These are phyloP conservation scores for Chirona hameri DNA, from an alignment of 2,888 invertebrate genomes.

Conservation along the genomic window DNA sequence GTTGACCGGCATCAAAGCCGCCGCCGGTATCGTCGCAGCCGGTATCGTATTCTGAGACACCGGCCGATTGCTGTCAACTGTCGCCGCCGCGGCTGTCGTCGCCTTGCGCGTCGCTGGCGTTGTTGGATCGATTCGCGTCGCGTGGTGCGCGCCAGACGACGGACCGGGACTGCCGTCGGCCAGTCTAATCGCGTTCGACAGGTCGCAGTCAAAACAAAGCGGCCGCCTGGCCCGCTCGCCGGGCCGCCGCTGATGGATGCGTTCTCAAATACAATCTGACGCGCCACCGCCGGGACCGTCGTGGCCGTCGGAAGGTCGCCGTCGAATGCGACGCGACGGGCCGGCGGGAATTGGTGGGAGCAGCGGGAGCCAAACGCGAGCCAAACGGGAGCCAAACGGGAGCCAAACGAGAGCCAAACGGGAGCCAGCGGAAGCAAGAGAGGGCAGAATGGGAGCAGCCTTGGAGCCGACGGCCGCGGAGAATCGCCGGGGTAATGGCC, in stretches of 20 bases:
- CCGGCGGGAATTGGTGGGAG: not conserved
- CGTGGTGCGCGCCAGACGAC: not conserved
- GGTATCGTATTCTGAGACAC: not conserved
- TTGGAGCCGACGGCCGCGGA: too few species aligned
- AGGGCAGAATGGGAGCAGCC: too few species aligned
- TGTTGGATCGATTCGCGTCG: constrained; percentile 2
- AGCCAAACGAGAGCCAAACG: too few species aligned
- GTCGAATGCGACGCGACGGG: not conserved
- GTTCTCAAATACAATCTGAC: constrained; percentile 25
- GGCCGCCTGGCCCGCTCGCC: not conserved
- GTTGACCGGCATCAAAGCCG: not conserved
- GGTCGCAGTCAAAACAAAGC: constrained; percentile 27
- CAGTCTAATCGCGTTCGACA: not conserved
- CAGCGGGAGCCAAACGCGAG: too few species aligned
- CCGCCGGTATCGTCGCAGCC: not conserved
- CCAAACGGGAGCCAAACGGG: too few species aligned
- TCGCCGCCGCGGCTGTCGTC: not conserved
- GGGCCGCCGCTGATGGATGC: not conserved
- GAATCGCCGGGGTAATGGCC: not conserved
- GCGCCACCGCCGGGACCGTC: not conserved
- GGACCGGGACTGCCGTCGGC: too few species aligned
- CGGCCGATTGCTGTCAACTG: not conserved
- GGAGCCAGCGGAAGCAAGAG: too few species aligned
- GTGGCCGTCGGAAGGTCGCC: not conserved
- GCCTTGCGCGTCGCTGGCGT: not conserved